phyloP scores from a whole-genome alignment of 2,113 vertebrate genomes.

The Daboia siamensis region DNA sequence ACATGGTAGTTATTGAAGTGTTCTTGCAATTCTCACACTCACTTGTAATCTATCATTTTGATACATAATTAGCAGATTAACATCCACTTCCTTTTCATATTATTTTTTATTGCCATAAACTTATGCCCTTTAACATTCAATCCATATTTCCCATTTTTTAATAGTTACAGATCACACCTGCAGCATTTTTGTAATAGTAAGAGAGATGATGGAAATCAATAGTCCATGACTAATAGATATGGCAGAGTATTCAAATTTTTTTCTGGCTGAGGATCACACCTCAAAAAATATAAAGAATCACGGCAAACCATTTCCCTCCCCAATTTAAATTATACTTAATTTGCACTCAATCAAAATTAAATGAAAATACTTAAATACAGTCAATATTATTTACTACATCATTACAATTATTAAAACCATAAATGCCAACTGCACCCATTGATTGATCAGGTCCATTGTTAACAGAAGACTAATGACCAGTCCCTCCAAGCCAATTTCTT shows the following conservation, averaged over 20 bases:
- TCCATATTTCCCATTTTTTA: not conserved
- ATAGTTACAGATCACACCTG: not conserved
- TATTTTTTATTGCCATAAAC: not conserved
- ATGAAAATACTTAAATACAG: not conserved
- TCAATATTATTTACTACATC: not conserved
- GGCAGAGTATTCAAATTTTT: not conserved
- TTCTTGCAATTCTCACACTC: not conserved
- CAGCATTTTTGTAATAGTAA: not conserved
- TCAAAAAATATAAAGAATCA: not conserved
- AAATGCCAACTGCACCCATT: not conserved
- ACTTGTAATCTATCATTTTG: not conserved
- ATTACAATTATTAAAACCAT: not conserved
- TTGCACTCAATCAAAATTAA: not conserved
- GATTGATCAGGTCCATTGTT: not conserved
- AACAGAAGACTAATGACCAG: not conserved
- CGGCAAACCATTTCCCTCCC: no score
- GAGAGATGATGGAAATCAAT: not conserved
- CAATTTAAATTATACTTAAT: not conserved
- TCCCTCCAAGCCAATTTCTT: not conserved
- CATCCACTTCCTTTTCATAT: not conserved
- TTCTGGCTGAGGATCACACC: not conserved
- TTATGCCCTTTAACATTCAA: not conserved
- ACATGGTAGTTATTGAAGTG: not conserved
- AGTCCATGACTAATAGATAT: not conserved
- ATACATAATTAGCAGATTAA: not conserved